A percentile compares a stretch with the other conserved stretches of the same genome.
phyloP scores from a whole-genome alignment of 2,888 invertebrate species.

The Eurytoma adleriae region DNA sequence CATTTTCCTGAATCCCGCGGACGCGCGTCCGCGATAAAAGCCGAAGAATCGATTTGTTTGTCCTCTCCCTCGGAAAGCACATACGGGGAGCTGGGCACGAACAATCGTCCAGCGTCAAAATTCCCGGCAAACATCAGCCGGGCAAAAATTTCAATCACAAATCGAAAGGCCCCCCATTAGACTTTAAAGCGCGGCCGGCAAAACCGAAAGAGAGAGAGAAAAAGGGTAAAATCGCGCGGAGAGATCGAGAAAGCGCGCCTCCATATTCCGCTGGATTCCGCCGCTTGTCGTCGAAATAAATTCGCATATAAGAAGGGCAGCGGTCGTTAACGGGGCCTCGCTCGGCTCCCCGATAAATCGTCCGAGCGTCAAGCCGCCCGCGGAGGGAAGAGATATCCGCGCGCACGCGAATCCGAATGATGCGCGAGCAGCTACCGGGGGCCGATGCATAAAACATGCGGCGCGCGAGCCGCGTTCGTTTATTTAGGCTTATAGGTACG shows the following conservation, averaged over 20 bases:
- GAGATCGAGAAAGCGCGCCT: neutral
- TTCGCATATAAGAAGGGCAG: constrained; percentile 33
- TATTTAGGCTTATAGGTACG: constrained; percentile 28
- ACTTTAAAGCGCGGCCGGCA: constrained; percentile 20
- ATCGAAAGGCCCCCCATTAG: constrained; percentile 15
- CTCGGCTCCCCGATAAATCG: constrained; percentile 40
- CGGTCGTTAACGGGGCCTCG: constrained; percentile 44
- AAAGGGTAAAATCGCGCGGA: neutral
- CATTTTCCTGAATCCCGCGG: no score
- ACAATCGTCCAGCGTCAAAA: neutral
- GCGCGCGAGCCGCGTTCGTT: constrained; percentile 15
- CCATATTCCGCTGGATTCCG: constrained; percentile 25
- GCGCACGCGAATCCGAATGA: constrained; percentile 4
- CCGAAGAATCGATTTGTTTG: constrained; percentile 19
- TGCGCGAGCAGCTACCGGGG: neutral
- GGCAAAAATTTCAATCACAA: constrained; percentile 43
- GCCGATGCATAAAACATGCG: constrained; percentile 51
- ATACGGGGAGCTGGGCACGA: no score
- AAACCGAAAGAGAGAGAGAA: neutral
- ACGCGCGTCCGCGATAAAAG: neutral
- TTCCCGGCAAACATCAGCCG: neutral
- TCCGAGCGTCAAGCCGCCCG: constrained; percentile 20
- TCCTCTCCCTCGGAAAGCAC: neutral
- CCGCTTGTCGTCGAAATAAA: constrained; percentile 33
- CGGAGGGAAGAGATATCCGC: neutral